These are phyloP conservation scores for Nyleta sp. DNA, from an alignment of 2,888 invertebrate genomes.

Conservation along the genomic window DNA sequence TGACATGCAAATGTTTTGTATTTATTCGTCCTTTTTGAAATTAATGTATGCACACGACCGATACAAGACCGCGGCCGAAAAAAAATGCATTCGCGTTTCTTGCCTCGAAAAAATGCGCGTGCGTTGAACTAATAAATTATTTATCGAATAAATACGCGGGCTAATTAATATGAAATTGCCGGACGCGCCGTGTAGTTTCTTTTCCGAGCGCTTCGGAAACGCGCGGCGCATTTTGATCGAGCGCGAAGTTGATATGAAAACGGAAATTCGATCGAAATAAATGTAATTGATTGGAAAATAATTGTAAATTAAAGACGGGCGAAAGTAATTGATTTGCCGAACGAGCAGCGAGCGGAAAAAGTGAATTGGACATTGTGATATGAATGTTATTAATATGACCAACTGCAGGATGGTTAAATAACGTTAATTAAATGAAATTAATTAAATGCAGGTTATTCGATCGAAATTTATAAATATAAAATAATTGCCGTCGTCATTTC, in stretches of 20 bases:
- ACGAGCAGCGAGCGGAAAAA: no score
- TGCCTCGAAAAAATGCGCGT: constrained; percentile 26
- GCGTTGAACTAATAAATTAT: constrained; percentile 38
- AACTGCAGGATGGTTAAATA: no score
- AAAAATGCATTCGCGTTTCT: constrained; percentile 31
- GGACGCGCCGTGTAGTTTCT: background rate
- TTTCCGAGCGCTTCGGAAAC: background rate
- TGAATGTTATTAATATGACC: no score
- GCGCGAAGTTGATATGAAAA: background rate
- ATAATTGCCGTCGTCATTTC: background rate
- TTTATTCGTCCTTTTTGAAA: constrained; percentile 51
- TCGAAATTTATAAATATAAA: no score
- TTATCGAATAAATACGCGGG: constrained; percentile 22
- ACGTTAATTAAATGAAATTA: no score
- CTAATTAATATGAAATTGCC: constrained; percentile 29
- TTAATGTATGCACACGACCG: constrained; percentile 48
- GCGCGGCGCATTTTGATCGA: no score
- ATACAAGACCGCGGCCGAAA: constrained; percentile 27
- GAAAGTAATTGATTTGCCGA: no score
- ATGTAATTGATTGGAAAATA: background rate
- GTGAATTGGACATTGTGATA: no score
- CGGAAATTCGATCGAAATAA: no score
- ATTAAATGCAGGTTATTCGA: no score
- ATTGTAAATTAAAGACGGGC: no score
- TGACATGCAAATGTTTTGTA: constrained; percentile 63